Evolutionary conservation across 2,888 invertebrate species (phyloP).

Genomic region (Automeris io): DNA sequence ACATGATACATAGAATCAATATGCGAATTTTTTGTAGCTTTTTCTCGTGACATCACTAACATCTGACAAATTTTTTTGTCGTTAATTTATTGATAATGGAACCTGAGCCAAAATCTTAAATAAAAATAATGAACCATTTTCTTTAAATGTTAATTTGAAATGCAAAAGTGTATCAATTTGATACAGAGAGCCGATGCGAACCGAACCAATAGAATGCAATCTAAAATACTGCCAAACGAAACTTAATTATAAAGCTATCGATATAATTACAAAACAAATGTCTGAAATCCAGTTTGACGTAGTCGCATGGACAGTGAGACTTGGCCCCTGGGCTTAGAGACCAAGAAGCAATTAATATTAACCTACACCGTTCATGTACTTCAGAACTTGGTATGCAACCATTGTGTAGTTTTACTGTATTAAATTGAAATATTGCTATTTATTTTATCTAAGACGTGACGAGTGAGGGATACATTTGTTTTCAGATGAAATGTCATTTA

Average conservation of each 20-base stretch:
- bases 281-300: background rate
- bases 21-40: background rate
- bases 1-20: background rate
- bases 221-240: background rate
- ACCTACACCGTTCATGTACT: constrained; percentile 1
- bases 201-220: background rate
- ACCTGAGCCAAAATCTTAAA: constrained; percentile 2
- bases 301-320: constrained; percentile 1
- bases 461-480: too few relatives aligned
- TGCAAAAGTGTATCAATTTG: too few relatives aligned
- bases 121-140: background rate
- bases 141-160: too few relatives aligned
- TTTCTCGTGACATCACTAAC: too few relatives aligned
- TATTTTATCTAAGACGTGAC: too few relatives aligned
- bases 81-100: too few relatives aligned
- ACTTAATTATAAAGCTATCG: background rate
- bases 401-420: too few relatives aligned
- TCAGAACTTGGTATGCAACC: constrained; percentile 1
- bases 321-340: constrained; percentile 4
- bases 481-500: too few relatives aligned
- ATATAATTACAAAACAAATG: background rate
- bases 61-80: too few relatives aligned
- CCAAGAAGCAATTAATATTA: constrained; percentile 10
- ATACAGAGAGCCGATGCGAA: too few relatives aligned
- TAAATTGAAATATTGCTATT: too few relatives aligned